phyloP scores from a whole-genome alignment of 1,140 invertebrate genomes.

The Lepidostoma basale region DNA sequence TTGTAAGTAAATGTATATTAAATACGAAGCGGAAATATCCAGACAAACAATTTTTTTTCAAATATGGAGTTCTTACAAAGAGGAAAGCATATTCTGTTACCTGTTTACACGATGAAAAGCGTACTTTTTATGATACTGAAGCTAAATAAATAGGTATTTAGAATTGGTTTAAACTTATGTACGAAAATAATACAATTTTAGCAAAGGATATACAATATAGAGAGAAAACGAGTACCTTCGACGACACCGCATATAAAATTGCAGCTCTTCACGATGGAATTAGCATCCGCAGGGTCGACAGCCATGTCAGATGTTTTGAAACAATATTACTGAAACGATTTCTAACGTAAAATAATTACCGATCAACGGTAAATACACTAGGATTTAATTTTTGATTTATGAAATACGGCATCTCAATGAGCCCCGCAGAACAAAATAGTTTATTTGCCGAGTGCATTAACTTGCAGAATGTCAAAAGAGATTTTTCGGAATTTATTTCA shows the following conservation, averaged over 20 bases:
- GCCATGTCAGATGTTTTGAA: constrained; percentile 21
- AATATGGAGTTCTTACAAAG: too few species aligned
- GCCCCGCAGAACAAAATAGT: background rate
- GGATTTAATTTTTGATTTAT: constrained; percentile 20
- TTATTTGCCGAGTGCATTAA: background rate
- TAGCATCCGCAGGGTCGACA: constrained; percentile 16
- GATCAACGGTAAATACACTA: background rate
- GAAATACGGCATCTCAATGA: constrained; percentile 1
- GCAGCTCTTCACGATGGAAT: constrained; percentile 9
- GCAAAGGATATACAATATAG: constrained; percentile 55
- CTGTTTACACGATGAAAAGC: too few species aligned
- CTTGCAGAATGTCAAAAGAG: constrained; percentile 17
- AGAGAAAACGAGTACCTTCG: constrained; percentile 68
- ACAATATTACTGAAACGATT: background rate
- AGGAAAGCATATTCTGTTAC: too few species aligned
- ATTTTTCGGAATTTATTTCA: too few species aligned
- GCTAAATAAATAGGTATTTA: too few species aligned
- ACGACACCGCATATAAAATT: constrained; percentile 92
- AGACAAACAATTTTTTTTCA: too few species aligned
- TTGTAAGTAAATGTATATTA: too few species aligned
- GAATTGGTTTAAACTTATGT: constrained; percentile 45
- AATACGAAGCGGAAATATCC: too few species aligned
- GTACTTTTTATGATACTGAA: too few species aligned
- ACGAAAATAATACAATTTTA: constrained; percentile 22
- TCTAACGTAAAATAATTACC: background rate